These are phyloP conservation scores for Rhabdophis nuchalis DNA, from an alignment of 2,797 vertebrate species.

Conservation along the genomic window DNA sequence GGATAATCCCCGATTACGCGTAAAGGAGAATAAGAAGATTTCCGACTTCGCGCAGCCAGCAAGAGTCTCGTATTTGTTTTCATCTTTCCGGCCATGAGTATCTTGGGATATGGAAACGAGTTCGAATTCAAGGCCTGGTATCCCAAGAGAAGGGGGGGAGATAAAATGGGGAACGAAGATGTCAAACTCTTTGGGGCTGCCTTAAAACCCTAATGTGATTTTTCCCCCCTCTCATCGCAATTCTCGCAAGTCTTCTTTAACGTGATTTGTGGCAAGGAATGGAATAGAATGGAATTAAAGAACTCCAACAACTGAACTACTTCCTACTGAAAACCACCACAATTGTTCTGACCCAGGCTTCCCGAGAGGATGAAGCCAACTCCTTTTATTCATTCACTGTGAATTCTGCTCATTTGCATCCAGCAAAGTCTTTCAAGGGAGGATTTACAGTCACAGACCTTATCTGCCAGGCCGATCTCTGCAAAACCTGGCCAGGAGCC, in stretches of 20 bases:
- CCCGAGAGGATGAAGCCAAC: too few species aligned
- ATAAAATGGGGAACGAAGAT: background rate
- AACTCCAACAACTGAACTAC: background rate
- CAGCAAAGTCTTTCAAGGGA: too few species aligned
- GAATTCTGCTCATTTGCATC: too few species aligned
- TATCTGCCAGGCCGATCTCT: too few species aligned
- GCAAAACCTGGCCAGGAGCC: too few species aligned
- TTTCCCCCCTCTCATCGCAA: background rate
- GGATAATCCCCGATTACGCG: background rate
- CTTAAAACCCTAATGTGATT: background rate
- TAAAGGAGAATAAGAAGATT: background rate
- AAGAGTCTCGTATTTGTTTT: too few species aligned
- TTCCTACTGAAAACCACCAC: background rate
- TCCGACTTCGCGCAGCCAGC: background rate
- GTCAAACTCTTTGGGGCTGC: background rate
- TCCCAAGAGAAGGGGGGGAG: background rate
- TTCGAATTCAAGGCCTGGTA: background rate
- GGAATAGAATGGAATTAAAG: background rate
- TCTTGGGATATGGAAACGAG: background rate
- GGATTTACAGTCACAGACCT: too few species aligned
- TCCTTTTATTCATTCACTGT: too few species aligned
- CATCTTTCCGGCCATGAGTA: too few species aligned
- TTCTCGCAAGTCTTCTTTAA: background rate
- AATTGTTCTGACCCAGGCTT: too few species aligned
- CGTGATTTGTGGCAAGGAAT: background rate